Base-by-base conservation (phyloP, 2,888 invertebrate genomes). In the Scelioninae gen. 2 region DNA sequence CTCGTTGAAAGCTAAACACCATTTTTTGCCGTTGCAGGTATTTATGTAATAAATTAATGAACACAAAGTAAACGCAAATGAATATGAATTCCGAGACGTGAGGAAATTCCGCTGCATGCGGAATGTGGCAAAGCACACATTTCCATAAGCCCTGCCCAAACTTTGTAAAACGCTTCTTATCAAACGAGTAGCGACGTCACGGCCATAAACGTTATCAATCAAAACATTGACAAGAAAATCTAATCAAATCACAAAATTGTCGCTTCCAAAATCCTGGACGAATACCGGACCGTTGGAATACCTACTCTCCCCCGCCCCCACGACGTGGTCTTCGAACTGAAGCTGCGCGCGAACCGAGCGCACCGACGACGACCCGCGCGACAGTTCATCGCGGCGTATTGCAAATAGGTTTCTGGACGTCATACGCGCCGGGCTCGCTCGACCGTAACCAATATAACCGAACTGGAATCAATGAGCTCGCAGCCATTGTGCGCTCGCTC, bases 321-420 rank as follows among this genome's bases (percentile, higher is more conserved):
- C n/a, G 55, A 53, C 48, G 61, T 58, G 57, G 48, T 37, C 63
- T 63, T 68, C 41, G 53, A 60, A 67, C 63, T 67, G 46, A 57
- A 63, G 57, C 60, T 61, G n/a, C 48, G 2, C 31, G 55, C 61
- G 39, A 13, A 33, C 46, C 28, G 35, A 41, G 48, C n/a, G 50
- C 55, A 31, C 10, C 61, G 55, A 45, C 64, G n/a, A n/a, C n/a
- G n/a, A n/a, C n/a, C n/a, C n/a, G 22, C 61, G 67, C 55, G 19
- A 19, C 33, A 53, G 16, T 72, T 43, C 61, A 63, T 61, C n/a
- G n/a, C n/a, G 35, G 61, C 67, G 67, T 52, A 68, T 68, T 57
- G 73, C 64, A 73, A 73, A 73, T 73, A 73, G 68, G 60, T 68
- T 73, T 73, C 68, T 68, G 68, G 63, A 41, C 65, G 60, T 68